Evolutionary conservation across 2,888 invertebrate genomes (phyloP).

Genomic region (Phengaris alcon): DNA sequence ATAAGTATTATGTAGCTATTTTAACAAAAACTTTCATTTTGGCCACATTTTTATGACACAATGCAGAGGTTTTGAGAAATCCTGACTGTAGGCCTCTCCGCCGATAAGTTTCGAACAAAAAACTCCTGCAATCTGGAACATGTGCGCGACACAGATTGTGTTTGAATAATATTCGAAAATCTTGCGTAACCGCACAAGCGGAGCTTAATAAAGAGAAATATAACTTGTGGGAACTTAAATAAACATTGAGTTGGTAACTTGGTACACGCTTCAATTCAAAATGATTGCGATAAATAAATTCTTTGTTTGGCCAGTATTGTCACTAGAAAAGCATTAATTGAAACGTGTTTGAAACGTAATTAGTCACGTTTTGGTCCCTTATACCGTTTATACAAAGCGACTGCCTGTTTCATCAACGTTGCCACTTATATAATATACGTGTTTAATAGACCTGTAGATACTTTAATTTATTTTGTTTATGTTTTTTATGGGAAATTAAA

Average conservation of each 20-base stretch:
- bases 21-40: background rate
- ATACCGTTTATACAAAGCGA: background rate
- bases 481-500: background rate
- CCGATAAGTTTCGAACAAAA: background rate
- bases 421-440: background rate
- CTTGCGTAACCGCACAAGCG: background rate
- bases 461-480: background rate
- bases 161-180: slow-evolving; percentile 12
- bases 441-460: background rate
- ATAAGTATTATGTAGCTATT: background rate
- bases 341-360: background rate
- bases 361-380: background rate
- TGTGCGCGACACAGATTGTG: slow-evolving; percentile 19
- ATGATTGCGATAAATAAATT: background rate
- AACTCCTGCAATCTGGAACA: slow-evolving; percentile 20
- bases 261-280: too few relatives aligned
- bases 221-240: background rate
- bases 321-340: background rate
- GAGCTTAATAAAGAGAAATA: background rate
- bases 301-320: background rate
- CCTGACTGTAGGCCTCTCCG: background rate
- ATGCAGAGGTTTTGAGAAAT: background rate
- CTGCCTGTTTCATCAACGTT: background rate
- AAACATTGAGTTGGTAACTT: background rate
- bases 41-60: background rate